A percentile compares a stretch with the other conserved stretches of the same genome.
Conservation (phyloP, 2,113 vertebrate species). For the Syngnathus typhle region DNA sequence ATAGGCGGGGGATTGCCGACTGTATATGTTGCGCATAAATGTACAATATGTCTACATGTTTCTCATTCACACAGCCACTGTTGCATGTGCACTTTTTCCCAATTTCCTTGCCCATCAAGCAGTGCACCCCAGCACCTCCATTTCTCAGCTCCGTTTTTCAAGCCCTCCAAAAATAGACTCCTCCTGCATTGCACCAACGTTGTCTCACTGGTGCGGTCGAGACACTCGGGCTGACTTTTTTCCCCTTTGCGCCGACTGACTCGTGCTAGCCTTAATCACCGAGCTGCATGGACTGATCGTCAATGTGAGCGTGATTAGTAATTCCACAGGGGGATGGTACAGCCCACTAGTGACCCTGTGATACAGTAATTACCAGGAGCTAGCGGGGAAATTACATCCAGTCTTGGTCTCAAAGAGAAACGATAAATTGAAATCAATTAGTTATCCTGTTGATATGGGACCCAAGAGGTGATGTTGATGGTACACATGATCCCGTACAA, state of each 20-base stretch:
- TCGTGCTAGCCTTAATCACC: conserved; percentile 47
- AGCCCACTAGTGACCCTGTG: conserved; percentile 44
- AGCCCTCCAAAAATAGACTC: conserved; percentile 66
- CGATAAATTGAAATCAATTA: neutral
- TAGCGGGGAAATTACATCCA: conserved; percentile 5
- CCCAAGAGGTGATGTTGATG: neutral
- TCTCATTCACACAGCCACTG: neutral
- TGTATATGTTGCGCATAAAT: neutral
- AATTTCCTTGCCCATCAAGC: neutral
- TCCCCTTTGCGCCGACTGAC: conserved; percentile 40
- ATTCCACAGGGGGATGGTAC: conserved; percentile 41
- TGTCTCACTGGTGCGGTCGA: conserved; percentile 60
- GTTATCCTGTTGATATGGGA: neutral
- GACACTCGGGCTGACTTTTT: conserved; percentile 29
- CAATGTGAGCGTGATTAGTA: conserved; percentile 49
- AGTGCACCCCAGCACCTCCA: conserved; percentile 18
- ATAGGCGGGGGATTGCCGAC: neutral
- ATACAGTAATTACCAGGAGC: conserved; percentile 44
- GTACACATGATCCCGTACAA: neutral
- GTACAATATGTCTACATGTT: neutral
- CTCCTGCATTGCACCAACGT: conserved; percentile 67
- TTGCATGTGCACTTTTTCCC: neutral
- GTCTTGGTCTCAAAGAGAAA: conserved; percentile 6
- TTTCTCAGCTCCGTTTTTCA: conserved; percentile 50
- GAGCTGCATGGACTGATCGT: conserved; percentile 35